Base-by-base conservation (phyloP, 2,888 invertebrate species). In the Mesodorylaimus sp. region DNA sequence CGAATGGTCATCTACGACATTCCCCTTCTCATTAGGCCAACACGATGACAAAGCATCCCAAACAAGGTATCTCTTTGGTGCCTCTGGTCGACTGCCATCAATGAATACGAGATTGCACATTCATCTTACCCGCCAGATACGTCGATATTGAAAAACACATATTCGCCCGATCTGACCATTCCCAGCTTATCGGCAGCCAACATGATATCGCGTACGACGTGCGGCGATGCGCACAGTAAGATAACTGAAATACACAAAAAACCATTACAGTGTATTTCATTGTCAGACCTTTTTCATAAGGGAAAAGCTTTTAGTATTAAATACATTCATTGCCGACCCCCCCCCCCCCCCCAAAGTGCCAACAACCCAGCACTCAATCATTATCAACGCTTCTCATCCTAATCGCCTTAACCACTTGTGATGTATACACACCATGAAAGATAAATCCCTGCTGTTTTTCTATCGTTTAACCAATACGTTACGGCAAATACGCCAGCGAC, bases 81-180 rank as follows among this genome's bases (percentile, higher is more conserved):
- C n/a, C n/a, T n/a, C n/a, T n/a, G n/a, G n/a, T n/a, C n/a, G n/a
- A n/a, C n/a, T n/a, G n/a, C n/a, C n/a, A n/a, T n/a, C n/a, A n/a
- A n/a, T 43, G 25, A 47, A 16, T 29, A n/a, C 19, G n/a, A 53
- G 19, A 10, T n/a, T 41, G 19, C 19, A 25, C 19, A 51, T 24
- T 10, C 50, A 7, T 16, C 79, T 79, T 71, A 93, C 93, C 87
- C 85, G 57, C 85, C 85, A 69, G 88, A 91, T 36, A 95, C 75
- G 68, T 93, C 91, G 61, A 95, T 86, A 70, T 89, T 95, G 73
- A 97, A 86, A 75, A 97, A 91, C 48, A 91, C 87, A 70, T 93
- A 97, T 73, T 95, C 93, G 5, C 93, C 93, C 52, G 83, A 84
- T 50, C 83, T 81, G 57, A 88, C 83, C 87, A 97, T 95, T 60